These are phyloP conservation scores for Lophochroa leadbeateri DNA, from an alignment of 2,113 vertebrate species.

Conservation along the genomic window DNA sequence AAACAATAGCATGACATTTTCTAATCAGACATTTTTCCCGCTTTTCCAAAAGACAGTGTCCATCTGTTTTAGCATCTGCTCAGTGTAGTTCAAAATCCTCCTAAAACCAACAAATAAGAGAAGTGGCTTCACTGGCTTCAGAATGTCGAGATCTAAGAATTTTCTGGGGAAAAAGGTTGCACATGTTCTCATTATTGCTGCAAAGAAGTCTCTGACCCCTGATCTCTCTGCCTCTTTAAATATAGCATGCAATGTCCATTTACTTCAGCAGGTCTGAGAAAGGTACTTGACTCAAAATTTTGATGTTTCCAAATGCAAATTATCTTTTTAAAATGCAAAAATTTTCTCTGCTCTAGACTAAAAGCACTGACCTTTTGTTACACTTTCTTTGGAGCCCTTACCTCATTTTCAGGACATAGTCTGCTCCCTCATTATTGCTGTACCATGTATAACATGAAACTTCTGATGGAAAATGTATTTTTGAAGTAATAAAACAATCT, in stretches of 20 bases:
- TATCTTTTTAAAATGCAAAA: neutral
- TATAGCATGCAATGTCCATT: neutral
- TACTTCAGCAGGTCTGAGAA: neutral
- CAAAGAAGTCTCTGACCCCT: neutral
- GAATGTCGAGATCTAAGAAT: neutral
- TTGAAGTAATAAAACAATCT: neutral
- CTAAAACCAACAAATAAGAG: constrained; percentile 52
- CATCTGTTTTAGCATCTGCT: constrained; percentile 77
- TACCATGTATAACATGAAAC: neutral
- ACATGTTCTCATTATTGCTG: neutral
- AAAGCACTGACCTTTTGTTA: neutral
- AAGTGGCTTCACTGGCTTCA: constrained; percentile 48
- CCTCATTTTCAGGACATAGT: neutral
- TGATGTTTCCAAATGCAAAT: neutral
- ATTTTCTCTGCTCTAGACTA: neutral
- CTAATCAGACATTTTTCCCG: constrained; percentile 70
- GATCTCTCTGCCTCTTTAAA: neutral
- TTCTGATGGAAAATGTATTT: neutral
- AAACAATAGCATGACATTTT: constrained; percentile 69
- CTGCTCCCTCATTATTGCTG: neutral
- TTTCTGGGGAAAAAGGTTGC: neutral
- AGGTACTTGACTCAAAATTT: neutral
- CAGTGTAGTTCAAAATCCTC: constrained; percentile 64
- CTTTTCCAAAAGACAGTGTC: constrained; percentile 66
- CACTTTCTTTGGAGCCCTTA: neutral